These are phyloP conservation scores for Polymixis flavicincta DNA, from an alignment of 2,888 invertebrate species.

Conservation along the genomic window DNA sequence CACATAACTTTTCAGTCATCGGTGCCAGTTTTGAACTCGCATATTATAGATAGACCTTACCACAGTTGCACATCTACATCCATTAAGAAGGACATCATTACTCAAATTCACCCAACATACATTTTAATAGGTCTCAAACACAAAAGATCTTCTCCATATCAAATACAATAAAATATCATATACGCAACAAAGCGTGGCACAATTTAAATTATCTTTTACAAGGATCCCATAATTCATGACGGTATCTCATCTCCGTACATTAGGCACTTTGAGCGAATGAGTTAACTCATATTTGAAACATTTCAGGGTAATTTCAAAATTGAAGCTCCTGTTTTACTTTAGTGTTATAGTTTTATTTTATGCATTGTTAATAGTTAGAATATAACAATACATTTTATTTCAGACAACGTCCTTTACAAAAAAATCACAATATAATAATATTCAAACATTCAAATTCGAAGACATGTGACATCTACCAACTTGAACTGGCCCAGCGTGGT, in stretches of 20 bases:
- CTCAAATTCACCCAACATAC: not conserved
- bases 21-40: too few relatives aligned
- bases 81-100: not conserved
- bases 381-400: too few relatives aligned
- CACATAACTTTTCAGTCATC: too few relatives aligned
- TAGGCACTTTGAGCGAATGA: constrained; percentile 47
- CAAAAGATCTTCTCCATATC: constrained; percentile 8
- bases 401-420: too few relatives aligned
- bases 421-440: too few relatives aligned
- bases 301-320: constrained; percentile 27
- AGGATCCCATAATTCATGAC: constrained; percentile 64
- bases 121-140: not conserved
- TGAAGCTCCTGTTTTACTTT: not conserved
- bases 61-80: too few relatives aligned
- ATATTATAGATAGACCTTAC: too few relatives aligned
- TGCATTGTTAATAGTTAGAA: not conserved
- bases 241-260: constrained; percentile 58
- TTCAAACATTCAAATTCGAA: too few relatives aligned
- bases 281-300: constrained; percentile 51
- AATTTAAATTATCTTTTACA: constrained; percentile 67
- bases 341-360: not conserved
- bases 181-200: constrained; percentile 50
- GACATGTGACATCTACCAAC: too few relatives aligned
- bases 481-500: too few relatives aligned
- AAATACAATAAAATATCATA: constrained; percentile 41